phyloP scores from a whole-genome alignment of 2,797 vertebrate genomes.

The Dendrocincla tyrannina region DNA sequence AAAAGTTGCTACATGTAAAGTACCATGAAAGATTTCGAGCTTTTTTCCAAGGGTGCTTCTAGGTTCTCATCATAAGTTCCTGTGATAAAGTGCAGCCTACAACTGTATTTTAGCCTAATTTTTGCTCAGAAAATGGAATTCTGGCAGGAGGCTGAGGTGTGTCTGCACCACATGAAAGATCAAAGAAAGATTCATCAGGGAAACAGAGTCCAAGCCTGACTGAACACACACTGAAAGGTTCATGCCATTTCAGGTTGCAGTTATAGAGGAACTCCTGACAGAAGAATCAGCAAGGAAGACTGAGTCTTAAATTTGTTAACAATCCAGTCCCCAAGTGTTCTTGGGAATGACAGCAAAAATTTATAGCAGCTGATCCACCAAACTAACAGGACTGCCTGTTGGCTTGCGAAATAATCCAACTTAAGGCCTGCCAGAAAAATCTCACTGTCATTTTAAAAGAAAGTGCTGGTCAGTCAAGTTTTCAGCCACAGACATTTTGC shows the following conservation, averaged over 20 bases:
- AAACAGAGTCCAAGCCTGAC: not conserved
- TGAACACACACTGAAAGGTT: not conserved
- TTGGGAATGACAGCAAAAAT: not conserved
- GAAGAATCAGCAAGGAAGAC: not conserved
- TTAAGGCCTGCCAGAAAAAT: not conserved
- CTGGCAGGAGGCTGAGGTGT: not conserved
- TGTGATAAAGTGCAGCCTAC: not conserved
- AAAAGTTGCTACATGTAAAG: not conserved
- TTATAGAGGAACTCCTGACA: not conserved
- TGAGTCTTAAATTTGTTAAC: not conserved
- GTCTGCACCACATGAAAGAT: not conserved
- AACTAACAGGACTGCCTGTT: not conserved
- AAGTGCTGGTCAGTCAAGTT: not conserved
- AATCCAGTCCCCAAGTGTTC: not conserved
- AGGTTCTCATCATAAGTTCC: not conserved
- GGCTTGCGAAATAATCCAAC: not conserved
- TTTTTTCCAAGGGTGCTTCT: not conserved
- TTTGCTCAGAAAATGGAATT: not conserved
- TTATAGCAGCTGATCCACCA: not conserved
- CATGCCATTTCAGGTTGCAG: not conserved
- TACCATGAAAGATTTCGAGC: not conserved
- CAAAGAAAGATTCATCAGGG: not conserved
- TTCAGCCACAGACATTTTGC: not conserved
- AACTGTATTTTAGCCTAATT: not conserved
- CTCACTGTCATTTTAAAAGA: not conserved